A percentile compares a stretch with the other conserved stretches of the same genome.
phyloP scores from a whole-genome alignment of 2,888 invertebrate species.

The Liposcelis brunnea region DNA sequence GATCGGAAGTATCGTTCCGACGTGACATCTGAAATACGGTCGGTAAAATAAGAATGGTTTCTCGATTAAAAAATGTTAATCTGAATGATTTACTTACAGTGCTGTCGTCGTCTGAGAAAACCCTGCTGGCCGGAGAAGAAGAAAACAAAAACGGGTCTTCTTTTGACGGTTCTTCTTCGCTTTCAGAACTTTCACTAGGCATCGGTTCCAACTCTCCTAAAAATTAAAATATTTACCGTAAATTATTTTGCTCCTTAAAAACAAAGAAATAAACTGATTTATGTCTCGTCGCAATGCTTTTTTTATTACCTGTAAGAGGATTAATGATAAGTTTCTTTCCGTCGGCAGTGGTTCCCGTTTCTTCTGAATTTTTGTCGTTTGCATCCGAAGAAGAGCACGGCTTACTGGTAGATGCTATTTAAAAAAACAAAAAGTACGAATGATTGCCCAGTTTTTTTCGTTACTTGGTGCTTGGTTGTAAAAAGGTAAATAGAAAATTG shows the following conservation, averaged over 20 bases:
- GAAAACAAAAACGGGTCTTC: constrained; percentile 30
- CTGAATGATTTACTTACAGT: constrained; percentile 20
- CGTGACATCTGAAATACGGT: constrained; percentile 23
- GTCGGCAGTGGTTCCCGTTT: neutral
- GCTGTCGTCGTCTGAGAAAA: constrained; percentile 42
- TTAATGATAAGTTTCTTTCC: constrained; percentile 41
- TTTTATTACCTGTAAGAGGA: constrained; percentile 69
- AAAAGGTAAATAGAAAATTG: no score
- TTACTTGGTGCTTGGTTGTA: no score
- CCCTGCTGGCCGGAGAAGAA: constrained; percentile 32
- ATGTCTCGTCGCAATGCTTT: no score
- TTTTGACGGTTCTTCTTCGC: constrained; percentile 30
- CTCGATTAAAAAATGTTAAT: neutral
- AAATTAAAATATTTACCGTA: neutral
- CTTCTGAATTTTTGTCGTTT: constrained; percentile 43
- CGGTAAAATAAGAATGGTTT: neutral
- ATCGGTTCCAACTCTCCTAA: constrained; percentile 54
- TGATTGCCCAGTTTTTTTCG: no score
- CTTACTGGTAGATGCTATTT: constrained; percentile 16
- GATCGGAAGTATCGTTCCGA: constrained; percentile 32
- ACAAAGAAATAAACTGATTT: constrained; percentile 1
- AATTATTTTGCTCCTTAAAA: neutral
- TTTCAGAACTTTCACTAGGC: constrained; percentile 47
- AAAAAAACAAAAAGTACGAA: neutral
- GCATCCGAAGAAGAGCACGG: constrained; percentile 32